Evolutionary conservation across 2,113 vertebrate genomes (phyloP), one percentile per base, ranked within the genome.

Genomic region (Tragelaphus scriptus): DNA sequence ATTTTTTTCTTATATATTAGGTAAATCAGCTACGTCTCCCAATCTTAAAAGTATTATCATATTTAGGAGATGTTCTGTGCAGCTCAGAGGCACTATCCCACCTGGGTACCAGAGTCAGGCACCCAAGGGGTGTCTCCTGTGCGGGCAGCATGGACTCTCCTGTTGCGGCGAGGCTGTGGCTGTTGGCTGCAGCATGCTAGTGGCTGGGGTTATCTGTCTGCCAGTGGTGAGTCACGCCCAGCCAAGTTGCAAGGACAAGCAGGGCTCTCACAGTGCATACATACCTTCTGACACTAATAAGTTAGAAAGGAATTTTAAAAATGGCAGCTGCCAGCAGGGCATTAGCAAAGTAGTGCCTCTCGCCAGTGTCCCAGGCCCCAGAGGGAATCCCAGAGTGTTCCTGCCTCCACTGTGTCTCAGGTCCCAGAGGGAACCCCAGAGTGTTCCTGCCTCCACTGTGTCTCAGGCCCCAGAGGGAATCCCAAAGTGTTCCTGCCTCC

Each of bases 41-140:
- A 82, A 2, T 82, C 80, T 21, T 53, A 28, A 51, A 81, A 49
- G 79, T 21, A 8, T 81, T 6, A n/a, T 30, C 30, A 53, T n/a
- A 21, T n/a, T 53, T n/a, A 81, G 79, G 79, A 81, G 28, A 53
- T 51, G 28, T 51, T 30, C 9, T 16, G 28, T 51, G 28, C 9
- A 81, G 16, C 16, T 81, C 79, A n/a, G 25, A 53, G 79, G 25
- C 79, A 32, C 17, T 6, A 4, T 23, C 79, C 49, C 79, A 21
- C 47, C 30, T 53, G 79, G 30, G 2, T 11, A 53, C 30, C 17
- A 21, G 44, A n/a, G 79, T 30, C 30, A 21, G 49, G 47, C 2
- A 0, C 26, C 15, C 14, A 5, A 30, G 77, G 77, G 23, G 2
- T 1, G 26, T 5, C 49, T 51, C 17, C 49, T 6, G 19, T 13